phyloP scores from a whole-genome alignment of 2,113 vertebrate genomes.

The Stegostoma tigrinum region DNA sequence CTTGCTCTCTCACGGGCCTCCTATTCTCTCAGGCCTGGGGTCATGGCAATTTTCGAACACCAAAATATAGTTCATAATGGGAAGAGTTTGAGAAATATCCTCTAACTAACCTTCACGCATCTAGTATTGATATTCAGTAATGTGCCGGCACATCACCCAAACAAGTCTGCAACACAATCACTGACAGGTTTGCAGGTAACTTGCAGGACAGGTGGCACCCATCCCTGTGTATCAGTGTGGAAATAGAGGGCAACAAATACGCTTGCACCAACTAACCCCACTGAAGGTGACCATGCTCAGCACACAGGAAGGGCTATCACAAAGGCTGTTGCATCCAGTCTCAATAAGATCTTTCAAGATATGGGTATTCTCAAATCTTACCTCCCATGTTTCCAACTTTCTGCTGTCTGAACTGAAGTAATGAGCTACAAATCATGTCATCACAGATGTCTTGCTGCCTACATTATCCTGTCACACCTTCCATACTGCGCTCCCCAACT shows the following conservation, averaged over 20 bases:
- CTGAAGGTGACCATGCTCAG: background rate
- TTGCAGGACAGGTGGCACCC: background rate
- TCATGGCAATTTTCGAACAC: no score
- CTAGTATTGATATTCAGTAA: background rate
- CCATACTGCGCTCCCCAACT: no score
- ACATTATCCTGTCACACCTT: no score
- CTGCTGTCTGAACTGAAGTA: background rate
- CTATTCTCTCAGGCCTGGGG: no score
- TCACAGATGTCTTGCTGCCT: background rate
- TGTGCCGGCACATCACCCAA: background rate
- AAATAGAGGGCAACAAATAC: background rate
- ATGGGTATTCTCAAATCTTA: background rate
- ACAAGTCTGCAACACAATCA: background rate
- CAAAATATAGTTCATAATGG: no score
- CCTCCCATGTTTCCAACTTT: background rate
- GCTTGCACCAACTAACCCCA: background rate
- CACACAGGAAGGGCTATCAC: background rate
- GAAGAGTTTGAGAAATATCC: no score
- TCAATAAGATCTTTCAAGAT: background rate
- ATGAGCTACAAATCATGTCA: background rate
- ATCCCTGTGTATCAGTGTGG: background rate
- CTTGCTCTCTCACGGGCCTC: no score
- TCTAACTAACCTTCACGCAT: background rate
- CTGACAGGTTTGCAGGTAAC: background rate
- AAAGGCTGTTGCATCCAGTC: background rate